Conservation (phyloP, 2,797 vertebrate species). For the Babyrousa celebensis region DNA sequence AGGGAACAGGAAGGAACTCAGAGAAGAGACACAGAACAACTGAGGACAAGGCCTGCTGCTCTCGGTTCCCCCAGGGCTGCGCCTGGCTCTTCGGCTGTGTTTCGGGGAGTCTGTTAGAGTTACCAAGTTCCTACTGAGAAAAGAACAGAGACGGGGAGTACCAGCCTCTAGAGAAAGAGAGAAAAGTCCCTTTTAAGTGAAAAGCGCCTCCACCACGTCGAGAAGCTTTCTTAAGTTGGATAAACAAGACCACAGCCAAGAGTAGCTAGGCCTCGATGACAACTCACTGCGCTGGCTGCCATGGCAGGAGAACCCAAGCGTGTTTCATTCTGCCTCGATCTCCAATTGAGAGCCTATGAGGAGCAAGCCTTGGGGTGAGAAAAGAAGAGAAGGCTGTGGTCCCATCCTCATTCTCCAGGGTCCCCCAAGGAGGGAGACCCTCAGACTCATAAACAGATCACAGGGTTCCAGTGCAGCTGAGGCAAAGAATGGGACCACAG, state of each 20-base stretch:
- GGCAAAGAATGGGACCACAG: not conserved
- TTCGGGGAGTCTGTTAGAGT: not conserved
- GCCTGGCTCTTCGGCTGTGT: rapidly evolving
- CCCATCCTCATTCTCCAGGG: not conserved
- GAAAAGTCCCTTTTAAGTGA: not conserved
- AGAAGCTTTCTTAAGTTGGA: not conserved
- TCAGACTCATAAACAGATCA: not conserved
- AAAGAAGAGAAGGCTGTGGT: not conserved
- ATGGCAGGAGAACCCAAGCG: not conserved
- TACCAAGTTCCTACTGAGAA: not conserved
- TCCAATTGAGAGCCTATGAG: not conserved
- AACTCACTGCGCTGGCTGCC: not conserved
- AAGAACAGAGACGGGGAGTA: not conserved
- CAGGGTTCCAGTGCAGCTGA: not conserved
- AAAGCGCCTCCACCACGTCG: not conserved
- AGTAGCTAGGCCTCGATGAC: not conserved
- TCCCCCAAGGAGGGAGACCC: not conserved
- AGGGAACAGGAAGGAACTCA: not conserved
- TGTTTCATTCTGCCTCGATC: not conserved
- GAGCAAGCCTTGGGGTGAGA: not conserved
- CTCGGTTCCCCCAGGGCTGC: not conserved
- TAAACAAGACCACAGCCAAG: not conserved
- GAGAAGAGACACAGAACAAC: not conserved
- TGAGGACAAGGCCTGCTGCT: not conserved
- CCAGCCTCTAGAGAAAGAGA: not conserved